Evolutionary conservation across 2,888 invertebrate genomes (phyloP).

Genomic region (Polydrusus pterygomalis): DNA sequence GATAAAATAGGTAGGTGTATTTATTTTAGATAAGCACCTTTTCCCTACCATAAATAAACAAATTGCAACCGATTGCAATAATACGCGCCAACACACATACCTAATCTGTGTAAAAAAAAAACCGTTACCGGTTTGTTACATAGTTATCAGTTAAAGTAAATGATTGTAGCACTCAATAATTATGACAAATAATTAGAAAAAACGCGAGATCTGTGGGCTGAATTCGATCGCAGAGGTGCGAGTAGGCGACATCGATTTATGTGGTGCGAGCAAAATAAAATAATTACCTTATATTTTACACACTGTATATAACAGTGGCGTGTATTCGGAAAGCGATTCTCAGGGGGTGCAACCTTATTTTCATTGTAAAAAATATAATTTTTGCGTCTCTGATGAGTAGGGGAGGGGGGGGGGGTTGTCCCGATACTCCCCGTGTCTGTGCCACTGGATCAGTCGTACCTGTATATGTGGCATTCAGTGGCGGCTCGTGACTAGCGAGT

Average conservation of each 20-base stretch:
- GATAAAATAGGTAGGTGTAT: neutral
- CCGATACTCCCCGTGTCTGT: no score
- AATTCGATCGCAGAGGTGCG: slow-evolving; percentile 11
- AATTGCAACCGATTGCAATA: slow-evolving; percentile 11
- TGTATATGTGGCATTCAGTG: no score
- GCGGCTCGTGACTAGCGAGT: no score
- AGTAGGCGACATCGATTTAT: slow-evolving; percentile 21
- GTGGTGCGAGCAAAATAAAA: neutral
- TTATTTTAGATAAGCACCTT: slow-evolving; percentile 9
- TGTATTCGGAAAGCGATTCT: no score
- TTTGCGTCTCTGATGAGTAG: no score
- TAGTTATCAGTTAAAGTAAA: slow-evolving; percentile 27
- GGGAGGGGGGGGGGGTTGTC: no score
- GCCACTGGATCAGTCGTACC: no score
- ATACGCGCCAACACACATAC: neutral
- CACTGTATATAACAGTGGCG: no score
- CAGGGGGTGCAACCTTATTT: no score
- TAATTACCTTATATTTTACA: neutral
- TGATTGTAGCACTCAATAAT: slow-evolving; percentile 32
- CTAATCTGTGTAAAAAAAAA: neutral
- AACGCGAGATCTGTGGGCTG: slow-evolving; percentile 26
- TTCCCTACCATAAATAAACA: neutral
- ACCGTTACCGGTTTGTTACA: slow-evolving; percentile 7
- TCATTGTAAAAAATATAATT: no score
- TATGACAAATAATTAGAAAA: slow-evolving; percentile 35